These are phyloP conservation scores for Butorides virescens DNA, from an alignment of 2,113 vertebrate species.

Conservation along the genomic window DNA sequence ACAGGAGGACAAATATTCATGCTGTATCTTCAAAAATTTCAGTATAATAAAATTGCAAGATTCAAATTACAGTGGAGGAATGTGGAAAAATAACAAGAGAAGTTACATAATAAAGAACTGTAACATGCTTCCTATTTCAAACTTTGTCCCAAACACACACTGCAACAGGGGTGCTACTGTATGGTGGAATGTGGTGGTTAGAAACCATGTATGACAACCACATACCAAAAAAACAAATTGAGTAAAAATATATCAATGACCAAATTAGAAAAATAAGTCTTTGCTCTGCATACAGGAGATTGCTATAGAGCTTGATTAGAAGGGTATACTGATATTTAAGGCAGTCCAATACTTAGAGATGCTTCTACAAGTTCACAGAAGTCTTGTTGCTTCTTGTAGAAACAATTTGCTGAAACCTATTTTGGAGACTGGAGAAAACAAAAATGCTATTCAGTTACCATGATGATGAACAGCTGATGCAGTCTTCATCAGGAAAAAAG, in stretches of 20 bases:
- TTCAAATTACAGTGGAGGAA: neutral
- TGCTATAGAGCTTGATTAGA: neutral
- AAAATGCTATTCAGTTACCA: neutral
- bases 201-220: neutral
- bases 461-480: neutral
- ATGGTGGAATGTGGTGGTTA: neutral
- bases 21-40: neutral
- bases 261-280: neutral
- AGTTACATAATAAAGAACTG: neutral
- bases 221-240: neutral
- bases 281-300: neutral
- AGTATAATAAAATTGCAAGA: neutral
- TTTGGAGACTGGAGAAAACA: neutral
- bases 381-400: neutral
- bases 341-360: neutral
- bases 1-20: neutral
- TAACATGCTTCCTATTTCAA: neutral
- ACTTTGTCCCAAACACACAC: neutral
- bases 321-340: neutral
- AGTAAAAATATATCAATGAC: neutral
- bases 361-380: neutral
- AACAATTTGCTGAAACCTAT: neutral
- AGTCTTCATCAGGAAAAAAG: neutral
- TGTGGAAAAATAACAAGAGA: neutral
- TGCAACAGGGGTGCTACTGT: neutral